Base-by-base conservation (phyloP, 2,888 invertebrate genomes). In the Chydorus sphaericus region DNA sequence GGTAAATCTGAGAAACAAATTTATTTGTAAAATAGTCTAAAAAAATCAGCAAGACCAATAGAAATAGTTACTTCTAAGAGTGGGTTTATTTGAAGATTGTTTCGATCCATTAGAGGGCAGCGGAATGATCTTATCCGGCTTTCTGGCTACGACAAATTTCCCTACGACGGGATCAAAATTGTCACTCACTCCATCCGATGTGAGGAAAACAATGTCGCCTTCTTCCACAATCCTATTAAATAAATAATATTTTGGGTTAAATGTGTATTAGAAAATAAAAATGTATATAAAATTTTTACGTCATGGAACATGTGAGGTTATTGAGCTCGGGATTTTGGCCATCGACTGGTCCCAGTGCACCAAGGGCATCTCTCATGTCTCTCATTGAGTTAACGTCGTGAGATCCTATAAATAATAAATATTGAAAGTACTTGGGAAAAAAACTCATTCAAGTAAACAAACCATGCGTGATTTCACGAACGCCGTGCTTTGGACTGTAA, bases 151-250 rank as follows among this genome's bases (percentile, higher is more conserved):
- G 5, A 88, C 85, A 66, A 89, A 86, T 70, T 85, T 86, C 29
- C 89, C 89, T 57, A 91, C 89, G 30, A 90, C 89, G 1, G 90
- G 90, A 71, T 91, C 90, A 64, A 89, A 87, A 69, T 91, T 91
- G 67, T 91, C 90, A 6, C 87, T 86, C 31, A 91, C 79, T 7
- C 90, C 90, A 66, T 91, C 90, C n/a, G 85, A 86, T 1, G 89
- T 88, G 16, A 91, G 75, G 68, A 89, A 84, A 28, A 91, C 82
- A 59, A 91, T 81, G 66, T 91, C 90, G 10, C 84, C 87, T 49
- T 76, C 73, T 62, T 86, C 83, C 8, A 85, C 76, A 58, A 83
- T 79, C n/a, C n/a, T n/a, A n/a, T n/a, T n/a, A n/a, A n/a, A n/a
- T n/a, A n/a, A n/a, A n/a, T n/a, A n/a, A n/a, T n/a, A n/a, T n/a